Evolutionary conservation across 1,140 invertebrate genomes (phyloP).

Genomic region (Maniola jurtina): DNA sequence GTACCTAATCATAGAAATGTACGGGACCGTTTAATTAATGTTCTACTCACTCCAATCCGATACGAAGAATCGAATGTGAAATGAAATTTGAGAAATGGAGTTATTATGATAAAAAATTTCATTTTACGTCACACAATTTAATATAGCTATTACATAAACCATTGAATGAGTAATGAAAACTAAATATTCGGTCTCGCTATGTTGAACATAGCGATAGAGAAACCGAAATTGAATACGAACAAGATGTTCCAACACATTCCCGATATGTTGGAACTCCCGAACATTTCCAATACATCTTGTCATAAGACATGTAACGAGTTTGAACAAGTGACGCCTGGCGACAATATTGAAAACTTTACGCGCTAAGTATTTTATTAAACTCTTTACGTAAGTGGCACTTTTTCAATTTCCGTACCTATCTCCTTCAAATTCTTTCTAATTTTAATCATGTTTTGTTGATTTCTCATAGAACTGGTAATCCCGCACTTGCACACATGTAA

Average conservation of each 20-base stretch:
- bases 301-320: conserved; percentile 8
- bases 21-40: neutral
- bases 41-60: neutral
- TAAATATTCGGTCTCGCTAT: too few species aligned
- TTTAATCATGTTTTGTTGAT: neutral
- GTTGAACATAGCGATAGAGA: neutral
- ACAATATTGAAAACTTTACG: conserved; percentile 2
- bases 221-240: neutral
- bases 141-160: too few species aligned
- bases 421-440: neutral
- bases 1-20: neutral
- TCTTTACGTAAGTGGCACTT: neutral
- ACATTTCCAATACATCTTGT: conserved; percentile 15
- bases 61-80: neutral
- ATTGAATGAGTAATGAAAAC: too few species aligned
- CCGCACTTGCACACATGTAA: too few species aligned
- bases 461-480: too few species aligned
- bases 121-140: too few species aligned
- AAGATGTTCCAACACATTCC: neutral
- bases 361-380: neutral
- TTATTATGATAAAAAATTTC: neutral
- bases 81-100: neutral
- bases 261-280: neutral
- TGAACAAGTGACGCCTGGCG: neutral
- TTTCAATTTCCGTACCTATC: neutral